Conservation (phyloP, 2,888 invertebrate species). For the Hypercompe scribonia region DNA sequence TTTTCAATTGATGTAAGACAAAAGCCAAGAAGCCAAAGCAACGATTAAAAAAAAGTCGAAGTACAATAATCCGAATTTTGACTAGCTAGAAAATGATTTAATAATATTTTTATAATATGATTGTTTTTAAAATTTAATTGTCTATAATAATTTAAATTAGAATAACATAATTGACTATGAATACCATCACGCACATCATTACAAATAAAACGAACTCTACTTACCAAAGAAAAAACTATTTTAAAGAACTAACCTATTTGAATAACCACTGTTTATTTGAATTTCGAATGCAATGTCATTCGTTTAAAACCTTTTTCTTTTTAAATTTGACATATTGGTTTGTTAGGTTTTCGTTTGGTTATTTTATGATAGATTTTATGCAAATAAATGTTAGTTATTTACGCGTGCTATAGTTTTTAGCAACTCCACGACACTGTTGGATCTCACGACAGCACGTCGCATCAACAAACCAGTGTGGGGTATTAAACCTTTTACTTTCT, state of each 20-base stretch:
- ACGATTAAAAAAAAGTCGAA: too few species aligned
- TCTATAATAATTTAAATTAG: background rate
- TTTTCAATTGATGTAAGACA: too few species aligned
- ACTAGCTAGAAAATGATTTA: too few species aligned
- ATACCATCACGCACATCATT: constrained; percentile 35
- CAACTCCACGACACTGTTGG: constrained; percentile 69
- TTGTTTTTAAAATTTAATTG: too few species aligned
- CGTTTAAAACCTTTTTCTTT: background rate
- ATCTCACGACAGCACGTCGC: constrained; percentile 59
- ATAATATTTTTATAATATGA: too few species aligned
- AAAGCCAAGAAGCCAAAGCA: too few species aligned
- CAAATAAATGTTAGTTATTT: constrained; percentile 26
- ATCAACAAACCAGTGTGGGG: constrained; percentile 59
- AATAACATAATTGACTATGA: background rate
- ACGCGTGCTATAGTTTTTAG: constrained; percentile 73
- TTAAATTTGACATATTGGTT: constrained; percentile 16
- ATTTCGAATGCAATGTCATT: constrained; percentile 16
- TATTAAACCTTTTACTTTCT: constrained; percentile 70
- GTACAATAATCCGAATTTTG: too few species aligned
- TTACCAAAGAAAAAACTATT: constrained; percentile 5
- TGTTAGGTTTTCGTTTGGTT: constrained; percentile 8
- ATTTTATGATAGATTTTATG: constrained; percentile 1
- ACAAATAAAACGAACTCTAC: constrained; percentile 34
- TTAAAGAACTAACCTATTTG: constrained; percentile 9
- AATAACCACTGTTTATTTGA: constrained; percentile 1